These are phyloP conservation scores for Gracilinanus agilis DNA, from an alignment of 2,113 vertebrate genomes.

Conservation along the genomic window DNA sequence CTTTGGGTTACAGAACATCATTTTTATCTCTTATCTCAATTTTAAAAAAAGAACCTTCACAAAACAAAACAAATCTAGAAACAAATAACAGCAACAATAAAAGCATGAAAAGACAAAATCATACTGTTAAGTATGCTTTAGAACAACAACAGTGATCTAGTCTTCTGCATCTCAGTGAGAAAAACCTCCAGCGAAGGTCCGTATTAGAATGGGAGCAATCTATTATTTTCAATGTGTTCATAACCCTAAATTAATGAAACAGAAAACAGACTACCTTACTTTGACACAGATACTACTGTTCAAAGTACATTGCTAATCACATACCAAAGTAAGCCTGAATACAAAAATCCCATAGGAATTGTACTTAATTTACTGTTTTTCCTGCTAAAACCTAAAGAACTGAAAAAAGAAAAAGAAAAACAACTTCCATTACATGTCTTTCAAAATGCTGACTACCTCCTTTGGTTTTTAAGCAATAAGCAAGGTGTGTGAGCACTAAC, in stretches of 20 bases:
- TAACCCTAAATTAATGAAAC: not conserved
- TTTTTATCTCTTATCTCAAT: not conserved
- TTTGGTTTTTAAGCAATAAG: not conserved
- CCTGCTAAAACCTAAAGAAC: constrained; percentile 12
- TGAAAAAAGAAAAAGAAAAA: not conserved
- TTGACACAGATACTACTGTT: constrained; percentile 1
- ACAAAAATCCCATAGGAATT: not conserved
- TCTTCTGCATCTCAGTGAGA: constrained; percentile 1
- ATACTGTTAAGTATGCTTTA: constrained; percentile 28
- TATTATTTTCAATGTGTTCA: not conserved
- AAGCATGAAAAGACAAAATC: not conserved
- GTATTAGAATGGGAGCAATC: not conserved
- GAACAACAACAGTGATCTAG: not conserved
- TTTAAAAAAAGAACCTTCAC: not conserved
- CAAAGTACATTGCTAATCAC: not conserved
- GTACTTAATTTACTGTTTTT: constrained; percentile 26
- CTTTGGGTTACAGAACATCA: not conserved
- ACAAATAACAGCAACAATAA: not conserved
- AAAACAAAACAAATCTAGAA: not conserved
- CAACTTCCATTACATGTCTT: not conserved
- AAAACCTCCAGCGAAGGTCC: constrained; percentile 9
- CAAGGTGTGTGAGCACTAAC: not conserved
- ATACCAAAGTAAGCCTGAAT: constrained; percentile 26
- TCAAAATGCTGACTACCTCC: not conserved
- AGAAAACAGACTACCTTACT: not conserved